phyloP scores from a whole-genome alignment of 2,797 vertebrate species.

The Molossus alvarezi region DNA sequence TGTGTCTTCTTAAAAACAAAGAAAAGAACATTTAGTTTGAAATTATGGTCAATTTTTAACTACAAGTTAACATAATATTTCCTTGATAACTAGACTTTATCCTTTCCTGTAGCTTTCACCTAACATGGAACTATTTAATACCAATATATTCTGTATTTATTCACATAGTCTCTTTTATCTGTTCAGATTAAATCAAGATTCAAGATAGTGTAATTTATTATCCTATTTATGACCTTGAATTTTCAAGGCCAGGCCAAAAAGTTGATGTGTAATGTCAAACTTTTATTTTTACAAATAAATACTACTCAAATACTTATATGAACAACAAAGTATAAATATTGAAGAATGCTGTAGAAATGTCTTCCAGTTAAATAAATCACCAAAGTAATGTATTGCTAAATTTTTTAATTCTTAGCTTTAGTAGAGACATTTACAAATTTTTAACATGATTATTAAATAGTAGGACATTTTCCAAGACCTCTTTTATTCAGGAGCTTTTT shows the following conservation, averaged over 20 bases:
- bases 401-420: conserved; percentile 27
- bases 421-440: not conserved
- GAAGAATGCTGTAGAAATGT: not conserved
- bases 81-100: not conserved
- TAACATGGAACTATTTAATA: not conserved
- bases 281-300: not conserved
- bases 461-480: not conserved
- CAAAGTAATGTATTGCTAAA: not conserved
- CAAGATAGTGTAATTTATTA: not conserved
- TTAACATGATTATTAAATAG: conserved; percentile 26
- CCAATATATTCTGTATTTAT: not conserved
- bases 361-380: not conserved
- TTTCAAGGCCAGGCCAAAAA: not conserved
- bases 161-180: not conserved
- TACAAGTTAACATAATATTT: not conserved
- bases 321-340: conserved; percentile 25
- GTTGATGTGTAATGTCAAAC: not conserved
- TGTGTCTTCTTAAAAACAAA: not conserved
- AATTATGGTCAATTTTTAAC: not conserved
- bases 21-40: not conserved
- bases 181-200: not conserved
- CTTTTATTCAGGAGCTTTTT: conserved; percentile 8
- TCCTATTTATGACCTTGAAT: not conserved
- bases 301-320: not conserved
- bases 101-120: not conserved